phyloP scores from a whole-genome alignment of 2,113 vertebrate species.

The Psilopogon haemacephalus region DNA sequence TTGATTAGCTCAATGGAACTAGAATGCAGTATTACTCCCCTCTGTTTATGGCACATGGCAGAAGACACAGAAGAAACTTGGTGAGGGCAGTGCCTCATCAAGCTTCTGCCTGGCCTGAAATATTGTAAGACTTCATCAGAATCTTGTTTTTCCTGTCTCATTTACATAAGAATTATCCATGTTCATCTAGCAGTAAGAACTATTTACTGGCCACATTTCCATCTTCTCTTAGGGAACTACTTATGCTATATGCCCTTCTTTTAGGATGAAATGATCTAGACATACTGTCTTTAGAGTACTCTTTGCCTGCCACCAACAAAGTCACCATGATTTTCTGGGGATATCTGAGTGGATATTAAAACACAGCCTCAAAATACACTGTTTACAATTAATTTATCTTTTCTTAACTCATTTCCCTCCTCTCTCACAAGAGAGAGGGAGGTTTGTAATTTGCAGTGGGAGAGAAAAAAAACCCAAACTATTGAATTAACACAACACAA shows the following conservation, averaged over 20 bases:
- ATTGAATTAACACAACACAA: background rate
- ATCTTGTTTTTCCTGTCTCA: slow-evolving; percentile 37
- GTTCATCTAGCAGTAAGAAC: slow-evolving; percentile 6
- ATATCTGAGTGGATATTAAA: background rate
- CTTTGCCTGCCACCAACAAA: background rate
- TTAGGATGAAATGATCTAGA: background rate
- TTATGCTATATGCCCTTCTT: background rate
- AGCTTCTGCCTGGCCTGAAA: background rate
- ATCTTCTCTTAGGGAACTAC: background rate
- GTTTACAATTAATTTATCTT: background rate
- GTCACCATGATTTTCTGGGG: background rate
- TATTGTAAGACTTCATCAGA: background rate
- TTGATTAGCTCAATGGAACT: background rate
- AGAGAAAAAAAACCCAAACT: background rate
- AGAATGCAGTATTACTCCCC: background rate
- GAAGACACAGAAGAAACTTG: background rate
- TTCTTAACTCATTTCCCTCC: background rate
- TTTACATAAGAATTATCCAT: background rate
- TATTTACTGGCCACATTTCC: slow-evolving; percentile 1
- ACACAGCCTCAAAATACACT: background rate
- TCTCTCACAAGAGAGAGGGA: background rate
- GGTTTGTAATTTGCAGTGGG: background rate
- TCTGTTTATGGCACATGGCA: background rate
- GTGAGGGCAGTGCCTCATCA: background rate
- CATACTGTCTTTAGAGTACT: background rate